These are phyloP conservation scores for Philhelius pedissequus DNA, from an alignment of 2,888 invertebrate genomes.

Conservation along the genomic window DNA sequence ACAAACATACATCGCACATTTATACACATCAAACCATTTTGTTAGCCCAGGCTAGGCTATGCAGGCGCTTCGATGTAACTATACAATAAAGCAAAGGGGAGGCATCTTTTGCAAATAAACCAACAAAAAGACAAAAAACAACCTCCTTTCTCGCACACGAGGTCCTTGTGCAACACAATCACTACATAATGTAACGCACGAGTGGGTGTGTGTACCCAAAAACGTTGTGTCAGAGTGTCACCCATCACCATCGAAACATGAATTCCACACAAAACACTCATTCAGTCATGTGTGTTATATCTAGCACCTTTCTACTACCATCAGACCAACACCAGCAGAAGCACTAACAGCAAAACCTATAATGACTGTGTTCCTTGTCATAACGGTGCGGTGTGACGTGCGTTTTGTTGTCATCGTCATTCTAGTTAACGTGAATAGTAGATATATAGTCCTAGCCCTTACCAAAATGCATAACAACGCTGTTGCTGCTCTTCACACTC, in stretches of 20 bases:
- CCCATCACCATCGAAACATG: constrained; percentile 34
- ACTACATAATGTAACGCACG: not conserved
- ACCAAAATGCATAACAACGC: constrained; percentile 45
- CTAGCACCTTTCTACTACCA: constrained; percentile 51
- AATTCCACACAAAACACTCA: constrained; percentile 61
- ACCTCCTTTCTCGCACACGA: not conserved
- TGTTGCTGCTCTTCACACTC: constrained; percentile 39
- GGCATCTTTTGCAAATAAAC: not conserved
- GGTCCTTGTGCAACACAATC: not conserved
- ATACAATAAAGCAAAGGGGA: not conserved
- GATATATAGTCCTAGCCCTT: not conserved
- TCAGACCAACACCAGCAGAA: too few species aligned
- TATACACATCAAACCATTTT: not conserved
- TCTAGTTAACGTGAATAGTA: not conserved
- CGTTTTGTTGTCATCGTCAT: constrained; percentile 49
- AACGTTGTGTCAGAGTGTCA: constrained; percentile 6
- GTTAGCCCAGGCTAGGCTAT: not conserved
- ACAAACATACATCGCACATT: not conserved
- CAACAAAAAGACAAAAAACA: not conserved
- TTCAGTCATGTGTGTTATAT: constrained; percentile 27
- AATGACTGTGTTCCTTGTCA: constrained; percentile 63
- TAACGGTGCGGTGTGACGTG: constrained; percentile 59
- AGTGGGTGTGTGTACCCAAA: not conserved
- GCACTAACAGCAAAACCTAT: not conserved
- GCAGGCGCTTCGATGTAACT: too few species aligned